A percentile compares a stretch with the other conserved stretches of the same genome.
Evolutionary conservation across 2,113 vertebrate genomes (phyloP).

Genomic region (Bujurquina vittata): DNA sequence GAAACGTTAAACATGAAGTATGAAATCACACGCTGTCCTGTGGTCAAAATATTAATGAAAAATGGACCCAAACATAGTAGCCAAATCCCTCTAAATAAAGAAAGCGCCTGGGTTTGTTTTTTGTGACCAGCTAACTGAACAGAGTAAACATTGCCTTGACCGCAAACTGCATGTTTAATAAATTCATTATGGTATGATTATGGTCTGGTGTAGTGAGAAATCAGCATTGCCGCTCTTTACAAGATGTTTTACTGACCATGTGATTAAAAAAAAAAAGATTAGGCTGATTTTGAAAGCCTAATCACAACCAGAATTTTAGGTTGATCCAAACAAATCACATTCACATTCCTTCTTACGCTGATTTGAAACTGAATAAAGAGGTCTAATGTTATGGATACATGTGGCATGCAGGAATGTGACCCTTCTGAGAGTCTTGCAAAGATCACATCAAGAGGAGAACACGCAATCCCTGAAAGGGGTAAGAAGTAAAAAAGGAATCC

Average conservation of each 20-base stretch:
- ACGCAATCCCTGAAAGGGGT: background rate
- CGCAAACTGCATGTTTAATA: background rate
- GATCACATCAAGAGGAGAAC: background rate
- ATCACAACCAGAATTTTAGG: too few relatives aligned
- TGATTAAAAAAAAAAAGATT: too few relatives aligned
- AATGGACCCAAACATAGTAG: background rate
- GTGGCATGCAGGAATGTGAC: background rate
- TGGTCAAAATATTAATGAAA: background rate
- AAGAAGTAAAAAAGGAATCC: background rate
- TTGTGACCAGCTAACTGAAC: background rate
- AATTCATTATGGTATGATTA: too few relatives aligned
- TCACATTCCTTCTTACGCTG: too few relatives aligned
- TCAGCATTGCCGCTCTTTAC: too few relatives aligned
- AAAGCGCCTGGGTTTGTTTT: background rate
- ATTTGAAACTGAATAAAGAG: too few relatives aligned
- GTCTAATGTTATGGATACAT: background rate
- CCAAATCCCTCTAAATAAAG: background rate
- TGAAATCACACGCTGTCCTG: background rate
- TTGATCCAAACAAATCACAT: too few relatives aligned
- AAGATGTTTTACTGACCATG: too few relatives aligned
- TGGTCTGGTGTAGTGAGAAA: too few relatives aligned
- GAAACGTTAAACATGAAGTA: constrained; percentile 2
- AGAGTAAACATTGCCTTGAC: background rate
- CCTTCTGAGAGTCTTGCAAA: background rate
- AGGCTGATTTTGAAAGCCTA: too few relatives aligned